Evolutionary conservation across 2,113 vertebrate genomes (phyloP).

Genomic region (Ictalurus furcatus): DNA sequence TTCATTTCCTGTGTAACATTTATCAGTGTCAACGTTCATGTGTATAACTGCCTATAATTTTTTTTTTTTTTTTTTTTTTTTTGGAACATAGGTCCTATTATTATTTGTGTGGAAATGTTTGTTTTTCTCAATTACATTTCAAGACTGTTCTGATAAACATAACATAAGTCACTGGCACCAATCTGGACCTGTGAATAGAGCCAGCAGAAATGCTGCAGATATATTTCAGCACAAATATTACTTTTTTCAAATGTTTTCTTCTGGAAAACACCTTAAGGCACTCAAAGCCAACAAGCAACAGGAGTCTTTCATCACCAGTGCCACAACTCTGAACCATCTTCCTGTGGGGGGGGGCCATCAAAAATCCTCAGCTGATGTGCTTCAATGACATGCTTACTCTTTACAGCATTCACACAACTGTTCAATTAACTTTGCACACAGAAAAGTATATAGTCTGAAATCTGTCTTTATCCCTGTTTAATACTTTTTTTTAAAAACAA

Average conservation of each 20-base stretch:
- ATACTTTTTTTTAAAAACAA: neutral
- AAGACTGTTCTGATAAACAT: neutral
- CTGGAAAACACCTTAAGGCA: no score
- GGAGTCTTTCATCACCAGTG: no score
- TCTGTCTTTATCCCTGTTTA: neutral
- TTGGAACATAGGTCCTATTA: neutral
- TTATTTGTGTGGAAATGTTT: neutral
- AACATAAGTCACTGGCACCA: neutral
- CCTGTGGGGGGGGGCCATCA: no score
- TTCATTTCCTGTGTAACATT: neutral
- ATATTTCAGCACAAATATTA: no score
- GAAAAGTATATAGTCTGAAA: neutral
- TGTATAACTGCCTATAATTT: neutral
- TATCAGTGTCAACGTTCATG: neutral
- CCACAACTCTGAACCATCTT: neutral
- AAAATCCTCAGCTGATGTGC: neutral
- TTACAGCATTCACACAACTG: neutral
- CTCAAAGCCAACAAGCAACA: no score
- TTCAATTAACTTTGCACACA: neutral
- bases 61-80: no score
- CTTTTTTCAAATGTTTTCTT: no score
- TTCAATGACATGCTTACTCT: neutral
- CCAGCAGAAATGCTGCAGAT: no score
- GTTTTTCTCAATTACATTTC: neutral
- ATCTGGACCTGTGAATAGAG: no score